These are phyloP conservation scores for Tribolium freemani DNA, from an alignment of 2,888 invertebrate species.

Conservation along the genomic window DNA sequence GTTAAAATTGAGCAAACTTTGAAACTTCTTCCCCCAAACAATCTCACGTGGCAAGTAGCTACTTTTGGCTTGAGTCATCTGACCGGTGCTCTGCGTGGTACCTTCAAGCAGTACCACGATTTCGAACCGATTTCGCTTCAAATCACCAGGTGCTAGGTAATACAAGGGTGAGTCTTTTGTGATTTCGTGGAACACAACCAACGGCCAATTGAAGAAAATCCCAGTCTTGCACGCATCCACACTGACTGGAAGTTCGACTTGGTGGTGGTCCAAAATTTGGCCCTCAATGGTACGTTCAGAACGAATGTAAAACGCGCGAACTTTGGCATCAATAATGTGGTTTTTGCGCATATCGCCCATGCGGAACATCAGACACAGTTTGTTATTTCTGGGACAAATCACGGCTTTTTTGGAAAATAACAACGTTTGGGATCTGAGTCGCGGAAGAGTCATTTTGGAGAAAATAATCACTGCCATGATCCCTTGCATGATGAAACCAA, in stretches of 20 bases:
- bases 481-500: constrained; percentile 65
- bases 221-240: constrained; percentile 82
- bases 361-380: constrained; percentile 86
- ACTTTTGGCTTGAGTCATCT: constrained; percentile 82
- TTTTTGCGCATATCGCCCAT: constrained; percentile 94
- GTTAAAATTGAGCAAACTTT: constrained; percentile 80
- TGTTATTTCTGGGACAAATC: constrained; percentile 81
- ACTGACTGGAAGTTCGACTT: constrained; percentile 76
- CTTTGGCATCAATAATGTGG: constrained; percentile 90
- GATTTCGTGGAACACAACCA: constrained; percentile 89
- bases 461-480: constrained; percentile 87
- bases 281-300: constrained; percentile 83
- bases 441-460: constrained; percentile 93
- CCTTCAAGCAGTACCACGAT: constrained; percentile 89
- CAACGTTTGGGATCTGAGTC: constrained; percentile 90
- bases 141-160: constrained; percentile 86
- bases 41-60: constrained; percentile 84
- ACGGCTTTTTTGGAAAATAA: constrained; percentile 90
- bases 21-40: constrained; percentile 87
- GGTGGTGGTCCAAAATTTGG: constrained; percentile 81
- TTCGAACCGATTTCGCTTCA: constrained; percentile 84
- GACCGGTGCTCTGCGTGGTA: constrained; percentile 87
- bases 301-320: constrained; percentile 84
- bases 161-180: constrained; percentile 87
- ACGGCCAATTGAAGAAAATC: constrained; percentile 95